phyloP scores from a whole-genome alignment of 1,140 invertebrate species.

The Phymorhynchus buccinoides region DNA sequence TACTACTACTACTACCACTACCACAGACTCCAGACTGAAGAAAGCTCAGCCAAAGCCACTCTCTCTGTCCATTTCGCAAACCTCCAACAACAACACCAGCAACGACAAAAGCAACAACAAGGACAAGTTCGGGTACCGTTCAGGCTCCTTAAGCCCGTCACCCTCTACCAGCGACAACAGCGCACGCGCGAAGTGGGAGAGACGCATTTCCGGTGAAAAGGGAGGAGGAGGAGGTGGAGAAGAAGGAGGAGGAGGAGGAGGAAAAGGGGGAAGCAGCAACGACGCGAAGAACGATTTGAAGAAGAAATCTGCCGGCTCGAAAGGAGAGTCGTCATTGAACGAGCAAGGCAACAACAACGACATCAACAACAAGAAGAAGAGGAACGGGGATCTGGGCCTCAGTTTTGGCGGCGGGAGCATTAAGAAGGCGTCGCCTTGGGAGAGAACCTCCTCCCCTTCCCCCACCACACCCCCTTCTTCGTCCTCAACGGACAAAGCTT shows the following conservation, averaged over 20 bases:
- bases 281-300: not conserved
- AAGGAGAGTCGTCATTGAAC: not conserved
- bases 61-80: not conserved
- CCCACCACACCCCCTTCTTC: not conserved
- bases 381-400: not conserved
- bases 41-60: not conserved
- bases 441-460: not conserved
- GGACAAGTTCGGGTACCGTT: not conserved
- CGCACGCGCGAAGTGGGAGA: slow-evolving; percentile 26
- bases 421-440: not conserved
- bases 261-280: slow-evolving; percentile 3
- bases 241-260: not conserved
- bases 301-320: not conserved
- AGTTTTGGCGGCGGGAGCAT: not conserved
- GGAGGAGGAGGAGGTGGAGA: too few relatives aligned
- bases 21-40: not conserved
- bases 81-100: not conserved
- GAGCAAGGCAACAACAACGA: not conserved
- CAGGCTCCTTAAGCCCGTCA: not conserved
- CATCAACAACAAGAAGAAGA: not conserved
- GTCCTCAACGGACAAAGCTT: not conserved
- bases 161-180: not conserved
- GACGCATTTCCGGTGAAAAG: not conserved
- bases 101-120: not conserved
- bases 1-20: too few relatives aligned